Evolutionary conservation across 2,113 vertebrate genomes (phyloP).

Genomic region (Pyxicephalus adspersus): DNA sequence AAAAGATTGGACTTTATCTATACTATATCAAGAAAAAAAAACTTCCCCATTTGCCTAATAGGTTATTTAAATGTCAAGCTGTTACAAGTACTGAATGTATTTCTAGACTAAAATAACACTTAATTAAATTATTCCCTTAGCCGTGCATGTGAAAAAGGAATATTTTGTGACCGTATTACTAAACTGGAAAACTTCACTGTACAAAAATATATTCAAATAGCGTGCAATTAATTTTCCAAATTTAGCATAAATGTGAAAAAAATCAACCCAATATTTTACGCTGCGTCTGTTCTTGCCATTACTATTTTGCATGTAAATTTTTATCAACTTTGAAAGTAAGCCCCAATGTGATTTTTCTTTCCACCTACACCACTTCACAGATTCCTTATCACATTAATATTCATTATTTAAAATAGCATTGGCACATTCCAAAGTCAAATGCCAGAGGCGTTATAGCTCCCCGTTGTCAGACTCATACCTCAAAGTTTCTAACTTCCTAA

Average conservation of each 20-base stretch:
- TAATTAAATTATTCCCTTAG: slow-evolving; percentile 25
- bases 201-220: slow-evolving; percentile 28
- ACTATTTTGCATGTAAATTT: slow-evolving; percentile 32
- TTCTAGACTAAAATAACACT: slow-evolving; percentile 1
- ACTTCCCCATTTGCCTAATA: slow-evolving; percentile 7
- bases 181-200: background rate
- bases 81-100: slow-evolving; percentile 10
- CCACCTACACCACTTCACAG: slow-evolving; percentile 48
- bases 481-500: slow-evolving; percentile 44
- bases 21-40: background rate
- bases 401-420: slow-evolving; percentile 52
- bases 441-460: slow-evolving; percentile 47
- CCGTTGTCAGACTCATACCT: slow-evolving; percentile 42
- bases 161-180: background rate
- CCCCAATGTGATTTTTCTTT: slow-evolving; percentile 35
- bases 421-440: slow-evolving; percentile 51
- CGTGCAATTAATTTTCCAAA: slow-evolving; percentile 47
- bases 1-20: background rate
- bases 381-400: slow-evolving; percentile 49
- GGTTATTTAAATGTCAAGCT: slow-evolving; percentile 28
- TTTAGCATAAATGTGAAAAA: slow-evolving; percentile 32
- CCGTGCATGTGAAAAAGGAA: background rate
- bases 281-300: slow-evolving; percentile 23
- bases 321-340: slow-evolving; percentile 45
- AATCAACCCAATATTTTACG: slow-evolving; percentile 40